Percentiles rank a stretch among this genome's conserved stretches.
These are phyloP conservation scores for Philhelius pedissequus DNA, from an alignment of 2,888 invertebrate species.

Conservation along the genomic window DNA sequence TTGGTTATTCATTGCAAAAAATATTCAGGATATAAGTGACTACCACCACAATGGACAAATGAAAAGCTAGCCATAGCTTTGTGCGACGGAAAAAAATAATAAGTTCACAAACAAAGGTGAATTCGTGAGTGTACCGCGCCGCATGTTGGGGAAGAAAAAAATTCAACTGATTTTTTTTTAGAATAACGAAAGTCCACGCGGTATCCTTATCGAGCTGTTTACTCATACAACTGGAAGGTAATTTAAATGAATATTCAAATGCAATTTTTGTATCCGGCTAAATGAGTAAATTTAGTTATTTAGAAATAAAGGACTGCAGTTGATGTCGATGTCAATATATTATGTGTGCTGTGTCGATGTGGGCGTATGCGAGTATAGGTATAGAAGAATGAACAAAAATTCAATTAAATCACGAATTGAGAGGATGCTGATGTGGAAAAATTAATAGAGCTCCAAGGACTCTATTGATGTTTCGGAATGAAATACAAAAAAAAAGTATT, in stretches of 20 bases:
- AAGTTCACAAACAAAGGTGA: slow-evolving; percentile 1
- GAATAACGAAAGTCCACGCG: background rate
- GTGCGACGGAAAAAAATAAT: background rate
- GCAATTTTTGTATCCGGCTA: slow-evolving; percentile 12
- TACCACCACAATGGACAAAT: slow-evolving; percentile 51
- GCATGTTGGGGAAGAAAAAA: background rate
- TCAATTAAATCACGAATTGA: background rate
- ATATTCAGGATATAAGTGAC: slow-evolving; percentile 16
- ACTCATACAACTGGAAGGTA: slow-evolving; percentile 8
- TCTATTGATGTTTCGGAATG: background rate
- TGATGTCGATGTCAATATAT: too few species aligned
- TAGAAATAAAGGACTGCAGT: background rate
- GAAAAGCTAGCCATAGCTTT: background rate
- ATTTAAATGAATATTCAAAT: slow-evolving; percentile 41
- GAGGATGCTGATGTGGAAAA: background rate
- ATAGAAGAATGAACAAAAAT: background rate
- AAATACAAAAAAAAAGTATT: background rate
- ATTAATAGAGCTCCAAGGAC: background rate
- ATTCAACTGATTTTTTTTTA: background rate
- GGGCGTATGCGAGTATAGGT: background rate
- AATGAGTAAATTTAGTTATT: slow-evolving; percentile 18
- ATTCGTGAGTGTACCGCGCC: background rate
- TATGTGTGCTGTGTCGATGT: too few species aligned
- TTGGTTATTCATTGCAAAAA: background rate
- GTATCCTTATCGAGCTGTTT: background rate